A percentile compares a stretch with the other conserved stretches of the same genome.
Conservation (phyloP, 2,888 invertebrate species). For the Psococerastis gibbosa region DNA sequence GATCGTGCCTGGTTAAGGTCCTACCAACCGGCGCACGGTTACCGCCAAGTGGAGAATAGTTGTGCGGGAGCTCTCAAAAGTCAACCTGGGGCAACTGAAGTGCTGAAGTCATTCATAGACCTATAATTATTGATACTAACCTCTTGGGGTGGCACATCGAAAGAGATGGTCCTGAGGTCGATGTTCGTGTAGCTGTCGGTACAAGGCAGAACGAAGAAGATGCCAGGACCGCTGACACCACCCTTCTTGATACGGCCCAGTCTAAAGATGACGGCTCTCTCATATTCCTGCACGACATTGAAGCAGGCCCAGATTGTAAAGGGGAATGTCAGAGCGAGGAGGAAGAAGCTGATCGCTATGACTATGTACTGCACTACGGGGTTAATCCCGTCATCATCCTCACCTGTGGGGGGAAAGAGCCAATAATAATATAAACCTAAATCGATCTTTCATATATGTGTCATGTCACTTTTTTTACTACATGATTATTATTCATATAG, state of each 20-base stretch:
- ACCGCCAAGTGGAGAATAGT: no score
- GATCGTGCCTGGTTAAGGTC: no score
- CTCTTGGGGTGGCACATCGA: conserved; percentile 30
- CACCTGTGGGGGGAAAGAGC: no score
- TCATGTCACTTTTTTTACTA: no score
- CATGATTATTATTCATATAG: no score
- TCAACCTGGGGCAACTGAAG: no score
- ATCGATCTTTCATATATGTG: no score
- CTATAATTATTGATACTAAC: no score
- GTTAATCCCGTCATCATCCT: background rate
- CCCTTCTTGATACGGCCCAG: conserved; percentile 33
- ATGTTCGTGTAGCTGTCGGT: conserved; percentile 35
- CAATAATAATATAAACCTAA: no score
- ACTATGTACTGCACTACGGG: background rate
- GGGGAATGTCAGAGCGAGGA: conserved; percentile 20
- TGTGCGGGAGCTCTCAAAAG: no score
- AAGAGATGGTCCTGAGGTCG: conserved; percentile 36
- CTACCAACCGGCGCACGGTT: no score
- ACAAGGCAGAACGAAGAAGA: conserved; percentile 39
- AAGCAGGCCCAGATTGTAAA: conserved; percentile 13
- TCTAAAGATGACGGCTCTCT: conserved; percentile 33
- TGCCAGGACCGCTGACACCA: conserved; percentile 29
- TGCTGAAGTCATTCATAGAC: no score
- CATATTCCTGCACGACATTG: conserved; percentile 32
- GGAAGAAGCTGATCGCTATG: background rate